Conservation (phyloP, 2,113 vertebrate genomes). For the Pycnonotus jocosus region DNA sequence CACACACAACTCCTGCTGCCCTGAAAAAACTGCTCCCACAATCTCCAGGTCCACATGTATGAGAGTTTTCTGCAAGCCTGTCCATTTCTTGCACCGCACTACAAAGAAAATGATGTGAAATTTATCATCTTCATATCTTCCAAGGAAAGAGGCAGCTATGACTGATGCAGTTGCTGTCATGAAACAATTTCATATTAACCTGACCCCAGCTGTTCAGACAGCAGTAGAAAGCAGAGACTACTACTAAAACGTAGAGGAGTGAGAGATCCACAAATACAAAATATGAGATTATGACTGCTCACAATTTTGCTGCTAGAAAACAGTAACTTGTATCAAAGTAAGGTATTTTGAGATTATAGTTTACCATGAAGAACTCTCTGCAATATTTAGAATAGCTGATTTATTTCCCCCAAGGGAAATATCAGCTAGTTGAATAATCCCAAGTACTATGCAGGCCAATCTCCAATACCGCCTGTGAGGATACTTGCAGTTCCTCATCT, state of each 20-base stretch:
- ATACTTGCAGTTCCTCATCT: not conserved
- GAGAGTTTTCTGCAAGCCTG: not conserved
- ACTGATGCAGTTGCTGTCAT: not conserved
- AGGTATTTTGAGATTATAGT: not conserved
- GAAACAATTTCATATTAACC: not conserved
- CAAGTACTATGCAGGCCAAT: not conserved
- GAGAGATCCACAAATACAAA: not conserved
- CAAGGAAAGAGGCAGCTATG: not conserved
- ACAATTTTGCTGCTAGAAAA: not conserved
- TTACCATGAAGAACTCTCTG: not conserved
- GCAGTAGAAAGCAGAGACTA: not conserved
- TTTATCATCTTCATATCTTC: not conserved
- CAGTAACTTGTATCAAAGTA: not conserved
- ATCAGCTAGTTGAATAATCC: not conserved
- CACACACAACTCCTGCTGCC: not conserved
- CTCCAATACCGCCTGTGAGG: not conserved
- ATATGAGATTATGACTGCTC: not conserved
- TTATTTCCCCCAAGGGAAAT: not conserved
- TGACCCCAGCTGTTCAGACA: not conserved
- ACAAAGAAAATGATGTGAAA: not conserved
- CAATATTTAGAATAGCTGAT: not conserved
- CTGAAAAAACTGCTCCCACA: not conserved
- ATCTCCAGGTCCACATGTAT: not conserved
- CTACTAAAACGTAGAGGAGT: not conserved
- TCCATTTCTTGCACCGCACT: not conserved